Percentiles rank a stretch among this genome's conserved stretches.
phyloP scores from a whole-genome alignment of 2,888 invertebrate species.

The Sycophila texana region DNA sequence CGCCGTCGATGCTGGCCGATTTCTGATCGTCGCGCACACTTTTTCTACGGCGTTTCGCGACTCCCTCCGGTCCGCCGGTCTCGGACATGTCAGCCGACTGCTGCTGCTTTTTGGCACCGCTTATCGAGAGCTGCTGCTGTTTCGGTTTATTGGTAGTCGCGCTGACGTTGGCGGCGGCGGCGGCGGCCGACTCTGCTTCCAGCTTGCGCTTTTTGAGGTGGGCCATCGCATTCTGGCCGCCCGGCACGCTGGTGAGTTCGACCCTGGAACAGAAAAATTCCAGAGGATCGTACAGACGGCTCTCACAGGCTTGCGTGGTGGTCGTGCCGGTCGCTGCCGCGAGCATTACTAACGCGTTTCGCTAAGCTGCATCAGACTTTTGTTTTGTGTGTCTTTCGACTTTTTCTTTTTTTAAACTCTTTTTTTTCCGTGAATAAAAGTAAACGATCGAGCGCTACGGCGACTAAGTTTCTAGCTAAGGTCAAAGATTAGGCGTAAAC shows the following conservation, averaged over 20 bases:
- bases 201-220: constrained; percentile 85
- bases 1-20: constrained; percentile 67
- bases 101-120: constrained; percentile 68
- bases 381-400: not conserved
- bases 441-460: not conserved
- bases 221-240: constrained; percentile 79
- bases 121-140: constrained; percentile 57
- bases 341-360: constrained; percentile 35
- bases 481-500: not conserved
- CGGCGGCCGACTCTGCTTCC: constrained; percentile 77
- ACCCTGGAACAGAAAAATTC: constrained; percentile 76
- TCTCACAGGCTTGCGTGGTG: constrained; percentile 47
- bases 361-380: constrained; percentile 32
- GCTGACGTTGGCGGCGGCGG: constrained; percentile 61
- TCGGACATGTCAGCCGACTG: constrained; percentile 72
- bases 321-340: constrained; percentile 22
- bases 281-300: constrained; percentile 65
- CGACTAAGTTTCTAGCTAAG: not conserved
- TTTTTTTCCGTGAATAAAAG: constrained; percentile 3
- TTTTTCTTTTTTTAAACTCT: not conserved
- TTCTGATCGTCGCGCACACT: constrained; percentile 71
- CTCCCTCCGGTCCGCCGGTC: constrained; percentile 76
- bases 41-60: constrained; percentile 75
- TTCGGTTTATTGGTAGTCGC: constrained; percentile 60
- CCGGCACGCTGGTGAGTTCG: constrained; percentile 77